Conservation (phyloP, 2,113 vertebrate species). For the Amblyornis subalaris region DNA sequence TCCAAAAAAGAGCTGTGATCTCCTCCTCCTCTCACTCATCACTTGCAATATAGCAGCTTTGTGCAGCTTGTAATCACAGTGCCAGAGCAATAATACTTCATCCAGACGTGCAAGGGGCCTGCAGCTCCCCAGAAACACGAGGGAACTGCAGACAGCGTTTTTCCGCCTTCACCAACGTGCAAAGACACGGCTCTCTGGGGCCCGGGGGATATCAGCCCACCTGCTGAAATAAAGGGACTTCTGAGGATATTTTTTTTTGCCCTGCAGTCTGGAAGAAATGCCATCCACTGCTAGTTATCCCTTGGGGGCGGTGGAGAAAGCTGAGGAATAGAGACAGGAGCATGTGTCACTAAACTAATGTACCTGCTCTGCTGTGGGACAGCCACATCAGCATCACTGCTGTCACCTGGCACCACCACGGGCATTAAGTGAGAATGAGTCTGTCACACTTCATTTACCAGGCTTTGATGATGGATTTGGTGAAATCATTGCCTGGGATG, state of each 20-base stretch:
- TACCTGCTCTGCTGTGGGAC: constrained; percentile 14
- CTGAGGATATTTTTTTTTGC: background rate
- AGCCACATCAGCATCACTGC: constrained; percentile 14
- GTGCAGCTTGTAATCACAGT: constrained; percentile 18
- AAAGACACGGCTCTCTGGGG: background rate
- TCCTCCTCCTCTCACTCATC: constrained; percentile 1
- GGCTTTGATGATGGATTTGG: constrained; percentile 43
- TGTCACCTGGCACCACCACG: background rate
- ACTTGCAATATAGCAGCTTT: background rate
- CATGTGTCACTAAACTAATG: constrained; percentile 46
- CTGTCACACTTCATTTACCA: constrained; percentile 58
- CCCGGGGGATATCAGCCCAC: background rate
- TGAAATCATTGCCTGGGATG: constrained; percentile 3
- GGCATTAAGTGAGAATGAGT: constrained; percentile 22
- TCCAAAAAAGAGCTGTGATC: constrained; percentile 17
- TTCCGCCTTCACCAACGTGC: background rate
- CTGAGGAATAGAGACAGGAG: background rate
- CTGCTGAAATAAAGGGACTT: constrained; percentile 27
- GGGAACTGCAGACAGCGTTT: background rate
- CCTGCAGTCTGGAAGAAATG: background rate
- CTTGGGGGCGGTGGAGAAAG: rapidly evolving
- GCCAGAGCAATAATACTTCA: background rate
- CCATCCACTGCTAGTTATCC: background rate
- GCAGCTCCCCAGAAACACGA: background rate
- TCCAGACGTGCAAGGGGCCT: background rate